These are phyloP conservation scores for Drosophila kambysellisi DNA, from an alignment of 2,888 invertebrate species.

Conservation along the genomic window DNA sequence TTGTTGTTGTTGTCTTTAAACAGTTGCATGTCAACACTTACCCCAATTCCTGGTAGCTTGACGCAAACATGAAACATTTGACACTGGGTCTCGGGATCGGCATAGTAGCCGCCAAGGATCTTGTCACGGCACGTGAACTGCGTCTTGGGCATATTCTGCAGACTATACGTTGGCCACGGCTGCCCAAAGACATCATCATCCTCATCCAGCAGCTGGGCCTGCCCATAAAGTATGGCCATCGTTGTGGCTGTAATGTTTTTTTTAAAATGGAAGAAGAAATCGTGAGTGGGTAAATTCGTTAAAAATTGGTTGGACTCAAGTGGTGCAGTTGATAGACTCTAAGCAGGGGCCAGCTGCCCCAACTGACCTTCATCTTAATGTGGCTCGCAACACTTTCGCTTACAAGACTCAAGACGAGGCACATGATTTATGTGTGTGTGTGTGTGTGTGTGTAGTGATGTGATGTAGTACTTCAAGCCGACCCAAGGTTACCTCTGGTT, in stretches of 20 bases:
- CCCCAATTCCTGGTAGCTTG: constrained; percentile 91
- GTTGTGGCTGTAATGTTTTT: constrained; percentile 53
- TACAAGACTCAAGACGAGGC: constrained; percentile 40
- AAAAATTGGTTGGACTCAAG: constrained; percentile 43
- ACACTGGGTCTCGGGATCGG: constrained; percentile 94
- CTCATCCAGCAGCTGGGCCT: constrained; percentile 73
- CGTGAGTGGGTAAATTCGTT: constrained; percentile 52
- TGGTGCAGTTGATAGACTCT: constrained; percentile 26
- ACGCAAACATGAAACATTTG: constrained; percentile 96
- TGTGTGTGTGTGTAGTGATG: constrained; percentile 6
- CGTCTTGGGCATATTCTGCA: constrained; percentile 87
- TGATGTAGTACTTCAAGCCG: constrained; percentile 55
- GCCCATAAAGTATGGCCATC: constrained; percentile 53
- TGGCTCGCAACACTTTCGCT: constrained; percentile 68
- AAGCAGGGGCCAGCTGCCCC: constrained; percentile 44
- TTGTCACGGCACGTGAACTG: constrained; percentile 93
- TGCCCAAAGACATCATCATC: constrained; percentile 75
- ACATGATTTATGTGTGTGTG: constrained; percentile 69
- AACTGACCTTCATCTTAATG: constrained; percentile 64
- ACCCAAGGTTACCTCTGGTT: constrained; percentile 58
- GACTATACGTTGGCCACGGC: constrained; percentile 87
- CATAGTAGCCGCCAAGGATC: constrained; percentile 95
- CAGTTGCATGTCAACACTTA: constrained; percentile 81
- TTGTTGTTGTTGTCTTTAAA: constrained; percentile 22
- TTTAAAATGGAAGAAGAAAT: constrained; percentile 24